A percentile compares a stretch with the other conserved stretches of the same genome.
These are phyloP conservation scores for Nipponia nippon DNA, from an alignment of 2,113 vertebrate species.

Conservation along the genomic window DNA sequence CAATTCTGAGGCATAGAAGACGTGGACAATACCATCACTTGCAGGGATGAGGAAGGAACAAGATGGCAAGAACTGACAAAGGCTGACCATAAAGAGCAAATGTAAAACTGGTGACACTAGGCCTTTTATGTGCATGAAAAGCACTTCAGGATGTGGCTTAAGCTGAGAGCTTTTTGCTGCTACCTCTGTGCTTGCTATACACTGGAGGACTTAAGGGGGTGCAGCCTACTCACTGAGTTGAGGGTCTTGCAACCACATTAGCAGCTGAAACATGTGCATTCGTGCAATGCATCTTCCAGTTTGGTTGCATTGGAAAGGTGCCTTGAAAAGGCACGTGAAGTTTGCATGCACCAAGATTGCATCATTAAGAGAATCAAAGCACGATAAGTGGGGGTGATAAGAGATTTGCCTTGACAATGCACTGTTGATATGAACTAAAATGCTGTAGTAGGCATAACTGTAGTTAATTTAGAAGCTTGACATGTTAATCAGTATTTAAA, in stretches of 20 bases:
- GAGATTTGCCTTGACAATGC: background rate
- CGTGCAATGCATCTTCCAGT: background rate
- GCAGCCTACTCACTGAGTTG: background rate
- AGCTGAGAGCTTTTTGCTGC: background rate
- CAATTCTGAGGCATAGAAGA: background rate
- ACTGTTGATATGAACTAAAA: background rate
- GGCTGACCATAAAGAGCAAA: background rate
- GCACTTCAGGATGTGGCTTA: background rate
- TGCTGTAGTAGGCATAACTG: background rate
- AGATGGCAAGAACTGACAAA: background rate
- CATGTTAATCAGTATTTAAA: background rate
- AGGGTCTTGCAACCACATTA: background rate
- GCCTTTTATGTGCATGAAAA: background rate
- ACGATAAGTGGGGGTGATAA: fast-evolving
- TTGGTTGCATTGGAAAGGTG: background rate
- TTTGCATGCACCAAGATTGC: background rate
- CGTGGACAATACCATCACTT: background rate
- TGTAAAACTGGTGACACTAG: background rate
- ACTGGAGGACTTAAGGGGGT: background rate
- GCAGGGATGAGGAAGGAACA: background rate
- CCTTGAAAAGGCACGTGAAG: background rate
- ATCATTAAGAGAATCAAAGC: background rate
- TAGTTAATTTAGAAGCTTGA: background rate
- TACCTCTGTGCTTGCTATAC: background rate
- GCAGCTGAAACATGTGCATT: background rate